Conservation (phyloP, 2,797 vertebrate genomes). For the Smutsia gigantea region DNA sequence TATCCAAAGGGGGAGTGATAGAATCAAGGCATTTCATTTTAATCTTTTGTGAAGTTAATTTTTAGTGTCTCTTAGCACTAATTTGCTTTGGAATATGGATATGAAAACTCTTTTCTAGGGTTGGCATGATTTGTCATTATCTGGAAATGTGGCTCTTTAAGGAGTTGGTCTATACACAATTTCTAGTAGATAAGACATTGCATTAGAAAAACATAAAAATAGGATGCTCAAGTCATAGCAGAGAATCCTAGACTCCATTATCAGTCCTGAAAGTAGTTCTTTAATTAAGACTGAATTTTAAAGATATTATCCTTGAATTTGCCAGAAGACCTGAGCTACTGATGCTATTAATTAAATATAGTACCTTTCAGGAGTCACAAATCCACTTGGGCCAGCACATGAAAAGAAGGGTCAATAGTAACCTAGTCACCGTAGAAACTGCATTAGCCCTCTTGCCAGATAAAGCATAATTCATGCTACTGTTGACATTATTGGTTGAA, state of each 20-base stretch:
- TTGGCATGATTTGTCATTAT: background rate
- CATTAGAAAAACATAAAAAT: constrained; percentile 18
- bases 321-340: background rate
- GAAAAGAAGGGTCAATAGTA: constrained; percentile 33
- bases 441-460: background rate
- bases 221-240: background rate
- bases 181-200: constrained; percentile 19
- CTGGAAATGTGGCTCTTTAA: background rate
- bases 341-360: background rate
- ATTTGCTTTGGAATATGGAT: background rate
- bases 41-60: constrained; percentile 24
- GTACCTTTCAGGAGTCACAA: constrained; percentile 26
- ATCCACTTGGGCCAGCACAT: background rate
- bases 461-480: constrained; percentile 22
- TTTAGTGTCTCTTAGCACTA: background rate
- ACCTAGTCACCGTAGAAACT: constrained; percentile 55
- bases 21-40: background rate
- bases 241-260: background rate
- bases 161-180: background rate
- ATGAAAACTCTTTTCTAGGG: constrained; percentile 3
- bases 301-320: constrained; percentile 31
- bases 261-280: constrained; percentile 1
- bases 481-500: constrained; percentile 51
- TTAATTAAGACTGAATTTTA: constrained; percentile 23
- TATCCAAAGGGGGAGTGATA: background rate